Base-by-base conservation (phyloP, 2,888 invertebrate genomes). In the Prosopocoilus inquinatus region DNA sequence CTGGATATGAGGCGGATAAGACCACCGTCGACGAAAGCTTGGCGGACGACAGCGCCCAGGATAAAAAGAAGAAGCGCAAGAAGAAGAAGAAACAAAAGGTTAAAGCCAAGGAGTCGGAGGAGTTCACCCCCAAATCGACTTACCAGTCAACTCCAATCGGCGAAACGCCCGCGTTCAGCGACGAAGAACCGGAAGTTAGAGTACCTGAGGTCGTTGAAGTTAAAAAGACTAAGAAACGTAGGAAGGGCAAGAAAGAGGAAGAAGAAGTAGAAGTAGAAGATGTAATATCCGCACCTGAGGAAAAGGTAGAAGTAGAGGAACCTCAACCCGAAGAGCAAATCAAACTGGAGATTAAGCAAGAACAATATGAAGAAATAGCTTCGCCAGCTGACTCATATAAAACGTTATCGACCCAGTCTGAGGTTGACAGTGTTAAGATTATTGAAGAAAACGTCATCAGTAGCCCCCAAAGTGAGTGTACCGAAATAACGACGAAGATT, bases 1-100 rank as follows among this genome's bases (percentile, higher is more conserved):
- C 80, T 58, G 89, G 89, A n/a, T 90, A 90, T 68, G 89, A 90
- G 70, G 83, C 88, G 8, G 90, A 88, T 67, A 79, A 85, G 59
- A 84, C 86, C 1, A 77, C 83, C 15, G 80, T 85, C 67, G 81
- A 85, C 74, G 79, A 86, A 75, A 70, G 81, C 75, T 58, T 82
- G 70, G 71, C 80, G 70, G 78, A 78, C 16, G 74, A 77, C 9
- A 75, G 76, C 13, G 74, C 75, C 44, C 70, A 73, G 33, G 61
- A 67, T 16, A 70, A 73, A 50, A 75, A 75, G 58, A 78, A 77
- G 58, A 73, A 82, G 47, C 66, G 69, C 12, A 71, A 72, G 47
- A 77, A 72, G 58, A 79, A 77, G 63, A 70, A 71, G 11, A 74
- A 73, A 47, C 76, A 78, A 59, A 84, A 81, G 52, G 70, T 81